Percentiles rank a stretch among this genome's conserved stretches.
phyloP scores from a whole-genome alignment of 1,140 invertebrate genomes.

The Helicoverpa zea region DNA sequence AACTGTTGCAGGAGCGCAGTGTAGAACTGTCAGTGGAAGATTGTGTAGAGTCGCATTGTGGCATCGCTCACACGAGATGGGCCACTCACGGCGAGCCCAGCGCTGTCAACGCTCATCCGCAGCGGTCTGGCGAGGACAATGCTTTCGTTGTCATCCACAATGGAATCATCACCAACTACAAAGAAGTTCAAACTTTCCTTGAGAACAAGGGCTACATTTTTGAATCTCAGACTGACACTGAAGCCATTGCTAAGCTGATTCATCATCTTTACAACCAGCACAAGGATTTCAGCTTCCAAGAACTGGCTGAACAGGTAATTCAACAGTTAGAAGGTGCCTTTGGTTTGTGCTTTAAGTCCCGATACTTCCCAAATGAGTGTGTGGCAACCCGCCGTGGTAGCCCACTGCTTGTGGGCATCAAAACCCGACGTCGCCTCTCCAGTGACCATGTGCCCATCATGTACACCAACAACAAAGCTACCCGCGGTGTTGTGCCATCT shows the following conservation, averaged over 20 bases:
- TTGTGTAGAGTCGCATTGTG: conserved; percentile 93
- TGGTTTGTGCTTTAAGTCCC: conserved; percentile 98
- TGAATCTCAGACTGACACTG: conserved; percentile 99
- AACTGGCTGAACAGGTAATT: conserved; percentile 98
- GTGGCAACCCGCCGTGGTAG: conserved; percentile 98
- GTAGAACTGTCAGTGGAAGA: conserved; percentile 90
- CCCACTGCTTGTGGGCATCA: conserved; percentile 98
- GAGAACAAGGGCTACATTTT: conserved; percentile 97
- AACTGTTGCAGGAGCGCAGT: conserved; percentile 92
- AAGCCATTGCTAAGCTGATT: conserved; percentile 98
- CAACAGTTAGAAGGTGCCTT: conserved; percentile 99
- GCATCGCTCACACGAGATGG: conserved; percentile 99
- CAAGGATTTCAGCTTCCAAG: conserved; percentile 96
- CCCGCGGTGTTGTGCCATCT: conserved; percentile 88
- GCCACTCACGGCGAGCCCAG: conserved; percentile 99
- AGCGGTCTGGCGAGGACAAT: conserved; percentile 96
- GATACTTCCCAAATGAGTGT: conserved; percentile 98
- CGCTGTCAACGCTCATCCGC: conserved; percentile 98
- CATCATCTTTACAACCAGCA: conserved; percentile 97
- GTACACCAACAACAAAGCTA: conserved; percentile 93
- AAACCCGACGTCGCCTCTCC: conserved; percentile 96
- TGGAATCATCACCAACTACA: conserved; percentile 99
- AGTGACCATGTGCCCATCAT: conserved; percentile 99
- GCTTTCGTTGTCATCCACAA: conserved; percentile 99
- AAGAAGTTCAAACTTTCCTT: conserved; percentile 98